Evolutionary conservation across 2,888 invertebrate species (phyloP).

Genomic region (Watsonalla cultraria): DNA sequence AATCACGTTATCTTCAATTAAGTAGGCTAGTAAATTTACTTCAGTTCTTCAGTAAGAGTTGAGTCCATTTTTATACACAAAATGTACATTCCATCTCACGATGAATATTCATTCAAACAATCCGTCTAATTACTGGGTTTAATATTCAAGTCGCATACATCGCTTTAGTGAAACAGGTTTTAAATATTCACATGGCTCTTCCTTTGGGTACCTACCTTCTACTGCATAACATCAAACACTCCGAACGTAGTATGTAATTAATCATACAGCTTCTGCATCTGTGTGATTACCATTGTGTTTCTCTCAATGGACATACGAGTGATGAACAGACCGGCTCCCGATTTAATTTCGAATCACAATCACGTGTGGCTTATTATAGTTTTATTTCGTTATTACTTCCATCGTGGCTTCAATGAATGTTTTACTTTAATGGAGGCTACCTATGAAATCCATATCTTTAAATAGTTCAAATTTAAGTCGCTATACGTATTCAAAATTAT

Average conservation of each 20-base stretch:
- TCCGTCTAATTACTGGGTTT: no score
- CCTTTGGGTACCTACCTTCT: not conserved
- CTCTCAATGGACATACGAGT: slow-evolving; percentile 37
- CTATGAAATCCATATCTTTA: slow-evolving; percentile 27
- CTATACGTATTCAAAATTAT: no score
- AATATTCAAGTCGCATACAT: no score
- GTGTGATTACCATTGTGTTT: slow-evolving; percentile 57
- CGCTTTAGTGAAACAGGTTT: no score
- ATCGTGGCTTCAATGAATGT: slow-evolving; percentile 47
- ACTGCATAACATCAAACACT: not conserved
- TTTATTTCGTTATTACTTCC: slow-evolving; percentile 45
- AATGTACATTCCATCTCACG: no score
- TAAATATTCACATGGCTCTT: not conserved
- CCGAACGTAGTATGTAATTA: slow-evolving; percentile 39
- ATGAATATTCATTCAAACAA: no score
- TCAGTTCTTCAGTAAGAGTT: no score
- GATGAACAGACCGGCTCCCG: slow-evolving; percentile 47
- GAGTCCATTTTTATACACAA: no score
- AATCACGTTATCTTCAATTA: no score
- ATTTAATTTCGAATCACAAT: slow-evolving; percentile 56
- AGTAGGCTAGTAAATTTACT: no score
- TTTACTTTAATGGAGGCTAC: slow-evolving; percentile 41
- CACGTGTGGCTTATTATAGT: slow-evolving; percentile 36
- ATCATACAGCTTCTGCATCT: slow-evolving; percentile 54
- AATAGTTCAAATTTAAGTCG: slow-evolving; percentile 13